phyloP scores from a whole-genome alignment of 2,888 invertebrate species.

The Calliopum simillimum region DNA sequence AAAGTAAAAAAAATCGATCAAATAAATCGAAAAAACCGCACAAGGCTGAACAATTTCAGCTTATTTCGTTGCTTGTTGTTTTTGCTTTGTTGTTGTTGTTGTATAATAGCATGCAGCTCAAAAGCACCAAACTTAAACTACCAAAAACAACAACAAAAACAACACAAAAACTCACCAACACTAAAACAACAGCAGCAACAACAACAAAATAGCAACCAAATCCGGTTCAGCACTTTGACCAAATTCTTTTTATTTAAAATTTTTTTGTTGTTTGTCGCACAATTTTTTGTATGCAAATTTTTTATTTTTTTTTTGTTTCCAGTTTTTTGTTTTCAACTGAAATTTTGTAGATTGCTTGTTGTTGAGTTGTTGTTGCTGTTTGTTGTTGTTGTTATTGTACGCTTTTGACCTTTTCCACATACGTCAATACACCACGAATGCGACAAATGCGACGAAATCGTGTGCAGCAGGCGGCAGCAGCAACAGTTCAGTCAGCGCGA shows the following conservation, averaged over 20 bases:
- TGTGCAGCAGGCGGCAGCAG: not conserved
- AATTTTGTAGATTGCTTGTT: too few species aligned
- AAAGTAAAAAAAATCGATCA: conserved; percentile 14
- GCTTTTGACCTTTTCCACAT: conserved; percentile 28
- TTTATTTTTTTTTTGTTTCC: conserved; percentile 4
- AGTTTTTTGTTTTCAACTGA: not conserved
- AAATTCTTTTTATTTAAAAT: conserved; percentile 3
- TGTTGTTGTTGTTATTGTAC: not conserved
- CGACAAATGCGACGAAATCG: not conserved
- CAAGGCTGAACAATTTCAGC: conserved; percentile 15
- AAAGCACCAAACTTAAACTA: conserved; percentile 3
- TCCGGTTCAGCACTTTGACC: conserved; percentile 46
- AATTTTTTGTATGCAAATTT: conserved; percentile 24
- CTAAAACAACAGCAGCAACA: conserved; percentile 33
- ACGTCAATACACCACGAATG: conserved; percentile 1
- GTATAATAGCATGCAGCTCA: conserved; percentile 25
- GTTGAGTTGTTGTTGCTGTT: not conserved
- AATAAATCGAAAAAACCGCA: conserved; percentile 28
- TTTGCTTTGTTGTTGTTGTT: not conserved
- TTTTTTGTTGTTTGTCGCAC: not conserved
- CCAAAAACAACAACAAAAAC: conserved; percentile 20
- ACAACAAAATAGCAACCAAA: conserved; percentile 46
- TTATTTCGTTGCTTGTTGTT: too few species aligned
- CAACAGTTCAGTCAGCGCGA: not conserved
- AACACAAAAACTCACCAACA: conserved; percentile 30